Evolutionary conservation across 2,888 invertebrate species (phyloP).

Genomic region (Leucozona laternaria): DNA sequence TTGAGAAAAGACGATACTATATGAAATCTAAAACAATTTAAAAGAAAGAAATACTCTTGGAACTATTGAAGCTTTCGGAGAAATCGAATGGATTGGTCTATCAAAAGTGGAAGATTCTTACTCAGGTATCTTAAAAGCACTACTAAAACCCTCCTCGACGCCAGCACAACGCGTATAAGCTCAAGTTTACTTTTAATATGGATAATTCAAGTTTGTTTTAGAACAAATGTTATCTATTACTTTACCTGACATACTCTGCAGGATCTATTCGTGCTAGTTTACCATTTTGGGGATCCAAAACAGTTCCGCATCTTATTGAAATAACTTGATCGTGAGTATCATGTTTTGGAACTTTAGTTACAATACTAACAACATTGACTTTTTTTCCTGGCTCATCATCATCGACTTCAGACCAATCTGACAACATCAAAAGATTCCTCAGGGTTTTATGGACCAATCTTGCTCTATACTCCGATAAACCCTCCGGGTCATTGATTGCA

Average conservation of each 20-base stretch:
- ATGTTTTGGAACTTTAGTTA: not conserved
- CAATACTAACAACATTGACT: constrained; percentile 29
- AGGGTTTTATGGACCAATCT: constrained; percentile 76
- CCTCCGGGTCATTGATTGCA: constrained; percentile 10
- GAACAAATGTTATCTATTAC: not conserved
- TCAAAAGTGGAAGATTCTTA: too few relatives aligned
- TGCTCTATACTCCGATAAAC: constrained; percentile 78
- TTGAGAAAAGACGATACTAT: too few relatives aligned
- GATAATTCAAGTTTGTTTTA: too few relatives aligned
- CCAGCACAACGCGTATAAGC: too few relatives aligned
- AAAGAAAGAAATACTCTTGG: too few relatives aligned
- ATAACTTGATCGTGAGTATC: constrained; percentile 75
- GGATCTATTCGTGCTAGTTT: constrained; percentile 83
- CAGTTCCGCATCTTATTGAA: constrained; percentile 85
- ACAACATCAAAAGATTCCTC: constrained; percentile 77
- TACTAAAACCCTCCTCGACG: too few relatives aligned
- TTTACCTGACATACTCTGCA: constrained; percentile 78
- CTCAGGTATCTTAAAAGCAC: too few relatives aligned
- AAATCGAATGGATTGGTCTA: too few relatives aligned
- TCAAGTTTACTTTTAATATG: too few relatives aligned
- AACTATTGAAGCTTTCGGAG: too few relatives aligned
- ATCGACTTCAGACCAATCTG: constrained; percentile 77
- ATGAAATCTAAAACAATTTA: too few relatives aligned
- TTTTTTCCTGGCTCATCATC: constrained; percentile 71
- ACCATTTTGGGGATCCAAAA: constrained; percentile 86